Evolutionary conservation across 2,113 vertebrate genomes (phyloP).

Genomic region (Laticauda colubrina): DNA sequence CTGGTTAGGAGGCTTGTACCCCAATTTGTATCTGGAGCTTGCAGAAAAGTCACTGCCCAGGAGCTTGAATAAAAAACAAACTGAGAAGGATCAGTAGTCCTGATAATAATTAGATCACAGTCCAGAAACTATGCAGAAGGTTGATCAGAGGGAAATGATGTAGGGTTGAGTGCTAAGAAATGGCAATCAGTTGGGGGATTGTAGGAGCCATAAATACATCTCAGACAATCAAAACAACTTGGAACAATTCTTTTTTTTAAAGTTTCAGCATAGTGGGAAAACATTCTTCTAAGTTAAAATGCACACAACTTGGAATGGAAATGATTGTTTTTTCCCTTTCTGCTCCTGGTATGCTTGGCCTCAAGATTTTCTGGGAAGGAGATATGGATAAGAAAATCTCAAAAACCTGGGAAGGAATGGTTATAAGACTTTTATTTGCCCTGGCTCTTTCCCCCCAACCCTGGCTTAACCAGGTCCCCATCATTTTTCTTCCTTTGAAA

Average conservation of each 20-base stretch:
- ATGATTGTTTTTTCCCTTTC: not conserved
- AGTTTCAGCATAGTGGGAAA: not conserved
- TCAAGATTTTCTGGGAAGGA: not conserved
- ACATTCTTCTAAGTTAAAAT: not conserved
- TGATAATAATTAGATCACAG: not conserved
- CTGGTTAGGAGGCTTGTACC: not conserved
- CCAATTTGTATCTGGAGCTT: not conserved
- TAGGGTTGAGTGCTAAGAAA: not conserved
- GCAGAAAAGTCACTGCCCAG: not conserved
- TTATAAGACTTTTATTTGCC: not conserved
- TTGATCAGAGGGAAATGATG: not conserved
- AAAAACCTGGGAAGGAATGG: not conserved
- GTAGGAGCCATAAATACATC: not conserved
- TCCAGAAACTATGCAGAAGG: not conserved
- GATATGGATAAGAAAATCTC: not conserved
- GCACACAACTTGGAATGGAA: not conserved
- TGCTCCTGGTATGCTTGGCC: not conserved
- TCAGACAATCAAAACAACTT: not conserved
- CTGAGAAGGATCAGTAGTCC: not conserved
- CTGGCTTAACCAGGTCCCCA: not conserved
- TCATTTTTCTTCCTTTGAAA: not conserved
- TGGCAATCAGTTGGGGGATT: not conserved
- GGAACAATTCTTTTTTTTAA: not conserved
- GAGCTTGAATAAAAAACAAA: not conserved
- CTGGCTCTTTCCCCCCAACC: not conserved